Evolutionary conservation across 2,797 vertebrate species (phyloP), one percentile per base, ranked within the genome.

Genomic region (Mallotus villosus): DNA sequence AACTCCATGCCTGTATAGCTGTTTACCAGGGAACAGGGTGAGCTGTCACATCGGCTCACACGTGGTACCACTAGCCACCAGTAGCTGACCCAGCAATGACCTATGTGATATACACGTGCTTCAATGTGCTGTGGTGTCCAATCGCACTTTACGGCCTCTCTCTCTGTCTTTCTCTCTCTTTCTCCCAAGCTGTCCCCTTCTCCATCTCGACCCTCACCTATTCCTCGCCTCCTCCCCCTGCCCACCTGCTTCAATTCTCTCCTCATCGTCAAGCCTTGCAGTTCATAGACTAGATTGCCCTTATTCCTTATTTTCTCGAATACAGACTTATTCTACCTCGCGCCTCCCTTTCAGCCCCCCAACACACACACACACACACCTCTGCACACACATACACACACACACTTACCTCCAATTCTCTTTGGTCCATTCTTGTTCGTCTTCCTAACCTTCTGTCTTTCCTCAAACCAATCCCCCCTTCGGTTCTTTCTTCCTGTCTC

Each of bases 1-100:
- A 85, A 82, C 73, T 76, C 16, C 1, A 5, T 6, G 59, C 66
- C 63, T 55, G 49, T 41, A n/a, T 70, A 70, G 62, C 59, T 72
- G 63, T 71, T 62, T 25, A 65, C 53, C 65, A 57, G 9, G 9
- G 16, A 19, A 57, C 5, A 7, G 57, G 6, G 29, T 41, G 21
- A 46, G 59, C 22, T 41, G 63, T 46, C 25, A 34, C 34, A 46
- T 25, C 22, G 1, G 72, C 55, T 60, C 14, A 75, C 49, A 41
- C 24, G 63, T 19, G 64, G 68, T 17, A 37, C 12, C 8, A 27
- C 24, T 53, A 77, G 34, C 70, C 55, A 22, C 72, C 53, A 34
- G 73, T 55, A 22, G 74, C 72, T 75, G 74, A 82, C 71, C 73
- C 67, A 60, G 68, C 73, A 69, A 72, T 58, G 41, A 65, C 63